A percentile compares a stretch with the other conserved stretches of the same genome.
These are phyloP conservation scores for Drosophila pseudotakahashii DNA, from an alignment of 2,888 invertebrate genomes.

Conservation along the genomic window DNA sequence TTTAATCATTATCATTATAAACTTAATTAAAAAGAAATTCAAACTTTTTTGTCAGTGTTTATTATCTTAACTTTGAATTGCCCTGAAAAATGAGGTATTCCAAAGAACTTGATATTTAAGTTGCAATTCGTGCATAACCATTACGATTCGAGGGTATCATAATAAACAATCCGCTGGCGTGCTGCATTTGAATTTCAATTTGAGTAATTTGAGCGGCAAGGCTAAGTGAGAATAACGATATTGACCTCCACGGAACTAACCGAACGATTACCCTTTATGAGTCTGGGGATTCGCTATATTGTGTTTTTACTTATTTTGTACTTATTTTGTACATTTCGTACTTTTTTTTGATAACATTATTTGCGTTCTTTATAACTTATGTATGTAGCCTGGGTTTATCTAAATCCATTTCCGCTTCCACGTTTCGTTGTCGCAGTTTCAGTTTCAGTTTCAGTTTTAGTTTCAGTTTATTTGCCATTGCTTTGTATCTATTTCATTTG, in stretches of 20 bases:
- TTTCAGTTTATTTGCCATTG: constrained; percentile 19
- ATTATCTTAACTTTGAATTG: background rate
- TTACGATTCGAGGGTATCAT: background rate
- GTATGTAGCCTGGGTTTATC: constrained; percentile 17
- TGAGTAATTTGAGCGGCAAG: constrained; percentile 31
- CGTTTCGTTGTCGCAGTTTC: constrained; percentile 7
- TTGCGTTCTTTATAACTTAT: constrained; percentile 1
- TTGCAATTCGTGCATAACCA: background rate
- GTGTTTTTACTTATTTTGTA: background rate
- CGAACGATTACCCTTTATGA: constrained; percentile 30
- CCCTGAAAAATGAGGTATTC: background rate
- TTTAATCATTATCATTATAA: too few species aligned
- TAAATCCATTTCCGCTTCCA: constrained; percentile 32
- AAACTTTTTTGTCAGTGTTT: background rate
- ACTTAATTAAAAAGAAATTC: too few species aligned
- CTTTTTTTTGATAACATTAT: constrained; percentile 15
- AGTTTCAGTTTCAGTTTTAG: background rate
- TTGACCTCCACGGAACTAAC: constrained; percentile 35
- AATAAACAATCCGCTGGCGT: constrained; percentile 14
- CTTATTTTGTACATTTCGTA: background rate
- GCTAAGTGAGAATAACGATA: constrained; percentile 37
- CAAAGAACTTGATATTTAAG: background rate
- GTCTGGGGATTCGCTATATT: constrained; percentile 19
- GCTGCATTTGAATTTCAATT: constrained; percentile 40
- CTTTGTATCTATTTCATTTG: constrained; percentile 16